Conservation (phyloP, 2,113 vertebrate genomes). For the Grammomys surdaster region DNA sequence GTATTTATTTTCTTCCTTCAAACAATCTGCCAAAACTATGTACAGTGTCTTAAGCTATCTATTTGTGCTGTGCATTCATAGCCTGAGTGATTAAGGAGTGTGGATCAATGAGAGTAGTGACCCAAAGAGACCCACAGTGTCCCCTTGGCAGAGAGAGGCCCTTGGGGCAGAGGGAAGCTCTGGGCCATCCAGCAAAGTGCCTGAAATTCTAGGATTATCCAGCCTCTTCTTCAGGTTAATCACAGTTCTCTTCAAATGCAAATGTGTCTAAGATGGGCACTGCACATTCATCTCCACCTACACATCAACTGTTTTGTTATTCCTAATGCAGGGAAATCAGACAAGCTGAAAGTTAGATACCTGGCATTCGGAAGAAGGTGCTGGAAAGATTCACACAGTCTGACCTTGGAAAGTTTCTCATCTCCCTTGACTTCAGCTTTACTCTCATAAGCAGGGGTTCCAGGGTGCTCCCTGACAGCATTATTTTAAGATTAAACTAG, state of each 20-base stretch:
- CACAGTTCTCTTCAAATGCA: constrained; percentile 76
- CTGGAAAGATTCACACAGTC: not conserved
- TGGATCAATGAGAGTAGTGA: not conserved
- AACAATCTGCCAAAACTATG: not conserved
- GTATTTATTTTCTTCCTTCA: constrained; percentile 36
- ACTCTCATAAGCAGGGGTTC: not conserved
- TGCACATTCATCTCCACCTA: not conserved
- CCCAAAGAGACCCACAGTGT: not conserved
- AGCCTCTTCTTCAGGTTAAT: constrained; percentile 65
- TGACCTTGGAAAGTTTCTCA: constrained; percentile 53
- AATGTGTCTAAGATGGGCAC: constrained; percentile 42
- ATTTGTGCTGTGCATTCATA: not conserved
- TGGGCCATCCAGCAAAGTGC: not conserved
- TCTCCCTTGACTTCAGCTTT: constrained; percentile 29
- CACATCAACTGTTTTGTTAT: constrained; percentile 56
- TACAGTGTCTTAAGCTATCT: not conserved
- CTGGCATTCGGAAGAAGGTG: not conserved
- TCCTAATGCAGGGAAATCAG: constrained; percentile 51
- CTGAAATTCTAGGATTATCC: not conserved
- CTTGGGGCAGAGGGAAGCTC: not conserved
- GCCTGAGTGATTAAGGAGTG: not conserved
- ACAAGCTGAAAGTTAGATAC: not conserved
- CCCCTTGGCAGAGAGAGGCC: not conserved
- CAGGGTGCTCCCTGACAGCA: not conserved
- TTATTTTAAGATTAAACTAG: not conserved